Conservation (phyloP, 2,113 vertebrate genomes). For the Epinephelus lanceolatus region DNA sequence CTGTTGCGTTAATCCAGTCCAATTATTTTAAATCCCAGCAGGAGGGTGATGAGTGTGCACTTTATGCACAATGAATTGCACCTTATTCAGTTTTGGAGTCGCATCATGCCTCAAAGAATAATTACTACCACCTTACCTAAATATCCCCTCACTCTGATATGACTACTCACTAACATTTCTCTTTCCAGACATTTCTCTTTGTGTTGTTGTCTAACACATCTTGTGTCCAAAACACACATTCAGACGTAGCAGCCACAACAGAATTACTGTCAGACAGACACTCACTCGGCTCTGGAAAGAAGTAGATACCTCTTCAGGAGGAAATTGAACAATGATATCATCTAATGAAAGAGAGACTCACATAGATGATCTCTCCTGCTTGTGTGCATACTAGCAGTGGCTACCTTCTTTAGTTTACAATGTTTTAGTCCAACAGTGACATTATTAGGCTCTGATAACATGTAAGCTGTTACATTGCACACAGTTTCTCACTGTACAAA, state of each 20-base stretch:
- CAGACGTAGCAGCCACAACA: neutral
- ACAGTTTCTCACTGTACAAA: neutral
- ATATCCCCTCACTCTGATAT: slow-evolving; percentile 15
- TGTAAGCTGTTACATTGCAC: neutral
- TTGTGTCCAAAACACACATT: slow-evolving; percentile 26
- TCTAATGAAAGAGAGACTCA: slow-evolving; percentile 43
- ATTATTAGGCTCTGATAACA: slow-evolving; percentile 23
- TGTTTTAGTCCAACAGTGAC: slow-evolving; percentile 16
- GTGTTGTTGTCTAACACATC: slow-evolving; percentile 19
- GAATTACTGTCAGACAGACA: slow-evolving; percentile 24
- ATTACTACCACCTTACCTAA: slow-evolving; percentile 8
- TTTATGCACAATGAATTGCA: slow-evolving; percentile 29
- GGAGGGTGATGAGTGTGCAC: slow-evolving; percentile 28
- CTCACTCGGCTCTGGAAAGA: slow-evolving; percentile 18
- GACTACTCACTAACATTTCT: slow-evolving; percentile 41
- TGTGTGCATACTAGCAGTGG: neutral
- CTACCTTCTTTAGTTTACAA: neutral
- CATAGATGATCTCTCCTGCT: slow-evolving; percentile 7
- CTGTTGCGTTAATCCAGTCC: slow-evolving; percentile 48
- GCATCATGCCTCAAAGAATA: slow-evolving; percentile 33
- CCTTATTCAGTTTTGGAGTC: slow-evolving; percentile 1
- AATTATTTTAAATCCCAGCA: slow-evolving; percentile 39
- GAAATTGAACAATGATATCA: slow-evolving; percentile 61
- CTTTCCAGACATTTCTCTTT: neutral
- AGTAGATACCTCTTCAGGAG: slow-evolving; percentile 26